Percentiles rank a stretch among this genome's conserved stretches.
Conservation (phyloP, 2,113 vertebrate genomes). For the Oophaga pumilio region DNA sequence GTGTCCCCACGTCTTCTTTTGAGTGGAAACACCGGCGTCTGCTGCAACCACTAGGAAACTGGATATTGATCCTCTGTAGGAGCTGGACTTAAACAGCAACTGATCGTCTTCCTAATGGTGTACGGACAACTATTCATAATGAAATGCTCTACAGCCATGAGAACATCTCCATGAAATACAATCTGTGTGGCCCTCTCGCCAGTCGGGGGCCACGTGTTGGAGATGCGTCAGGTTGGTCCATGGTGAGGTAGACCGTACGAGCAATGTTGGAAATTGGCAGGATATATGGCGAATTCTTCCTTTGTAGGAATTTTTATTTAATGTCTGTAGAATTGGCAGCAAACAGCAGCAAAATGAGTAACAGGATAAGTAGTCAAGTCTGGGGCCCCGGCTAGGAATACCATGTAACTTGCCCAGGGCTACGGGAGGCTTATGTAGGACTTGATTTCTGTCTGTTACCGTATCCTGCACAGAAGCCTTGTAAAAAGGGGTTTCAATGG, state of each 20-base stretch:
- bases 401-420: conserved; percentile 1
- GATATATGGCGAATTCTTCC: background rate
- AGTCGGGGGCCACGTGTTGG: background rate
- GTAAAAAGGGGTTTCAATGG: background rate
- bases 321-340: conserved; percentile 1
- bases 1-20: no score
- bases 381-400: conserved; percentile 18
- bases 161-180: background rate
- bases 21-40: no score
- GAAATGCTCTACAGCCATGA: background rate
- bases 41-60: no score
- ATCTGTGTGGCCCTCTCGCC: background rate
- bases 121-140: background rate
- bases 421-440: background rate
- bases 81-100: background rate
- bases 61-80: background rate
- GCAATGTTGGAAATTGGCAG: background rate
- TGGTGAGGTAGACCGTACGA: background rate
- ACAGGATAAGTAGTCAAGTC: background rate
- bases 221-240: background rate
- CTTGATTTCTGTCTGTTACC: background rate
- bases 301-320: conserved; percentile 8
- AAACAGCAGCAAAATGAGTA: background rate
- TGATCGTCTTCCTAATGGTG: background rate
- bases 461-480: background rate